A percentile compares a stretch with the other conserved stretches of the same genome.
These are phyloP conservation scores for Drosophila hamatofila DNA, from an alignment of 2,888 invertebrate species.

Conservation along the genomic window DNA sequence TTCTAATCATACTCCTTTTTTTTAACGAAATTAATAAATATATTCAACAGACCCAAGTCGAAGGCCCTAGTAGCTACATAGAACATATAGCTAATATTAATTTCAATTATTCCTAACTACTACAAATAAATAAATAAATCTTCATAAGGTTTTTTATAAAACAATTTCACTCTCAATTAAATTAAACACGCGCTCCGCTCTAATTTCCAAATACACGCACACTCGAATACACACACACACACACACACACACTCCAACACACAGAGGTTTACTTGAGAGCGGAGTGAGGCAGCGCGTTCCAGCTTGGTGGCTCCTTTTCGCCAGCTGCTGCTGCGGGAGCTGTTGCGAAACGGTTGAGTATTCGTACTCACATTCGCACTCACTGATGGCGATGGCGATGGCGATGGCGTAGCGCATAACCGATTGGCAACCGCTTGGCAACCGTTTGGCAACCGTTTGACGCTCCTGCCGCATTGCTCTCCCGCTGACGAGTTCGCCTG, in stretches of 20 bases:
- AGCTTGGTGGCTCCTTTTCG: conserved; percentile 61
- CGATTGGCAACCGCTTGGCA: conserved; percentile 54
- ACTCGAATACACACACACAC: too few species aligned
- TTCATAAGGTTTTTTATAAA: too few species aligned
- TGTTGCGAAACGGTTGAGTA: conserved; percentile 71
- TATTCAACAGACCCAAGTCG: too few species aligned
- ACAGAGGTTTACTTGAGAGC: conserved; percentile 31
- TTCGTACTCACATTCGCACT: conserved; percentile 1
- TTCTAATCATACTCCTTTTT: too few species aligned
- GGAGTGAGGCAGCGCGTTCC: conserved; percentile 50
- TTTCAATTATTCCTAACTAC: too few species aligned
- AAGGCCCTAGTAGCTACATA: too few species aligned
- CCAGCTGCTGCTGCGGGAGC: conserved; percentile 31
- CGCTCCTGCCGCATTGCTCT: conserved; percentile 37
- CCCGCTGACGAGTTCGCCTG: conserved; percentile 11
- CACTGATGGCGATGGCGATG: conserved; percentile 1
- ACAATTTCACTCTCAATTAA: background rate
- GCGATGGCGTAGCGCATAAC: conserved; percentile 44
- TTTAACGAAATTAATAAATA: too few species aligned
- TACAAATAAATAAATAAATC: too few species aligned
- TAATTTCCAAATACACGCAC: background rate
- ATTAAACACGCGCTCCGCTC: conserved; percentile 37
- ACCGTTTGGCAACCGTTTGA: conserved; percentile 34
- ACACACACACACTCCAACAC: background rate
- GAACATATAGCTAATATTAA: too few species aligned